Evolutionary conservation across 1,140 invertebrate species (phyloP).

Genomic region (Octopus bimaculoides): DNA sequence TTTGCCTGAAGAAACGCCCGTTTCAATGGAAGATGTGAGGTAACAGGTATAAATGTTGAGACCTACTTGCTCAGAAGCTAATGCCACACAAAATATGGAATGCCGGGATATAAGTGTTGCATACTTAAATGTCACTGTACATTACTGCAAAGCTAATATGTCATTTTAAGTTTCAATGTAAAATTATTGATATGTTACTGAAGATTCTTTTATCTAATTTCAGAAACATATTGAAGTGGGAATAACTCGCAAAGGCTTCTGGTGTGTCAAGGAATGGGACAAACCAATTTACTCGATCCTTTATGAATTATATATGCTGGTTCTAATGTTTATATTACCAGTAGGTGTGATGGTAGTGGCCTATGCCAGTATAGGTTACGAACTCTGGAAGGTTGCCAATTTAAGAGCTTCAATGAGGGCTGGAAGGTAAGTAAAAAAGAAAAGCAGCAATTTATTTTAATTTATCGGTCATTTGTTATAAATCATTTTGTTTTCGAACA

Average conservation of each 20-base stretch:
- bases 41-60: no score
- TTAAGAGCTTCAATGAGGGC: slow-evolving; percentile 21
- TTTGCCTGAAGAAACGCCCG: no score
- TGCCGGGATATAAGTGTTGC: no score
- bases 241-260: slow-evolving; percentile 52
- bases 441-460: background rate
- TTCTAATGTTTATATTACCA: slow-evolving; percentile 67
- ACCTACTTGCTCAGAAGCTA: no score
- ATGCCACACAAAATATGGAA: no score
- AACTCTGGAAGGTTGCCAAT: slow-evolving; percentile 61
- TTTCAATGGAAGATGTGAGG: no score
- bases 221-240: slow-evolving; percentile 38
- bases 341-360: slow-evolving; percentile 67
- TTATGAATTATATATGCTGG: slow-evolving; percentile 70
- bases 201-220: slow-evolving; percentile 7
- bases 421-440: slow-evolving; percentile 12
- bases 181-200: no score
- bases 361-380: slow-evolving; percentile 68
- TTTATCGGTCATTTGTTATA: no score
- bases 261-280: slow-evolving; percentile 65
- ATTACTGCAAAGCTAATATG: no score
- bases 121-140: no score
- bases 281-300: slow-evolving; percentile 59
- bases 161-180: no score
- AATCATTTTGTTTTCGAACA: no score